Conservation (phyloP, 2,797 vertebrate species). For the Melanotaenia parkinsoni region DNA sequence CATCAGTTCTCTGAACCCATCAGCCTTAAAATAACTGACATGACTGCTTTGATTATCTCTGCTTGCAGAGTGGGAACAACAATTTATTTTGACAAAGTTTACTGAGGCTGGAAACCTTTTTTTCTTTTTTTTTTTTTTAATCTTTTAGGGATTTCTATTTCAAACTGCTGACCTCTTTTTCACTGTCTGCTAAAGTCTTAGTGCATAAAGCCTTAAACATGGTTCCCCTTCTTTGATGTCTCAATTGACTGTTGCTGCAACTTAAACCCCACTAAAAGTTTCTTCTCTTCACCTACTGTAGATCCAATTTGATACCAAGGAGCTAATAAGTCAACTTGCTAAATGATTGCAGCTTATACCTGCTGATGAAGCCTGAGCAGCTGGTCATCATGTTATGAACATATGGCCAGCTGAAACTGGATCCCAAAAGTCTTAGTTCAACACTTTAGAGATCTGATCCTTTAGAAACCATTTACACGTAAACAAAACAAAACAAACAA, state of each 20-base stretch:
- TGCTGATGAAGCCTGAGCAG: conserved; percentile 15
- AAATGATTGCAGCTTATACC: conserved; percentile 20
- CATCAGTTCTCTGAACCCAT: conserved; percentile 21
- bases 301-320: conserved; percentile 18
- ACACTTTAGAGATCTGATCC: conserved; percentile 6
- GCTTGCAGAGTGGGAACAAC: conserved; percentile 30
- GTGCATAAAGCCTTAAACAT: conserved; percentile 17
- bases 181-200: conserved; percentile 20
- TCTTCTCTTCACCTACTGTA: conserved; percentile 20
- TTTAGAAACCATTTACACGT: conserved; percentile 6
- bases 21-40: conserved; percentile 7
- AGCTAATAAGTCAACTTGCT: conserved; percentile 27
- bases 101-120: conserved; percentile 11
- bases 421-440: conserved; percentile 14
- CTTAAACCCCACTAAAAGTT: conserved; percentile 35
- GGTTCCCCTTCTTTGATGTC: conserved; percentile 12
- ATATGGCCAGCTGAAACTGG: not conserved
- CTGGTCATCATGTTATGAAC: conserved; percentile 16
- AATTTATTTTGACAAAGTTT: conserved; percentile 30
- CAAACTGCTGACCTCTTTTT: conserved; percentile 17
- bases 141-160: conserved; percentile 24
- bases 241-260: conserved; percentile 23
- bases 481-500: no score
- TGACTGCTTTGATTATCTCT: conserved; percentile 27
- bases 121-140: not conserved